Evolutionary conservation across 2,888 invertebrate species (phyloP).

Genomic region (Dichetophora obliterata): DNA sequence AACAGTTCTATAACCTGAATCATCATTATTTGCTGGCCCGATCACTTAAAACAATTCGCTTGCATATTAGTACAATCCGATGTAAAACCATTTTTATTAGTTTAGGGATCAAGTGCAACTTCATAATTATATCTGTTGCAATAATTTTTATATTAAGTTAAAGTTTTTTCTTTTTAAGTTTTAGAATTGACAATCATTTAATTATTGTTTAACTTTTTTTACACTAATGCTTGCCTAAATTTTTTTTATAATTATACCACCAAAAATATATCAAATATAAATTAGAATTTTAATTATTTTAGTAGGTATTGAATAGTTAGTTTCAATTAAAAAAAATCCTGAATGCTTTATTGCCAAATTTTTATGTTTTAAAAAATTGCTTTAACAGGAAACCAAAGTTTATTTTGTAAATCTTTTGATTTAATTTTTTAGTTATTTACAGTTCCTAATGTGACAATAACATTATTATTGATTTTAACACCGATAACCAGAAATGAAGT

Average conservation of each 20-base stretch:
- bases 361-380: not conserved
- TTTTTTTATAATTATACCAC: not conserved
- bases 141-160: too few species aligned
- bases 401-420: conserved; percentile 11
- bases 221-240: conserved; percentile 25
- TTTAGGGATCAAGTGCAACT: not conserved
- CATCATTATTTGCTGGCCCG: too few species aligned
- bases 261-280: conserved; percentile 17
- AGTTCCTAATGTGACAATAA: conserved; percentile 12
- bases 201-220: conserved; percentile 21
- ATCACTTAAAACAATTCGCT: not conserved
- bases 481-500: conserved; percentile 20
- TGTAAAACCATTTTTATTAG: not conserved
- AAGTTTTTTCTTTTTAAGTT: not conserved
- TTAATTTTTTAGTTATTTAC: not conserved
- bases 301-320: not conserved
- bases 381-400: conserved; percentile 23
- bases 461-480: not conserved
- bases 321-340: not conserved
- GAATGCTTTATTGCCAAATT: not conserved
- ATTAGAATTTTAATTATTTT: not conserved
- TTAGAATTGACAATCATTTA: not conserved
- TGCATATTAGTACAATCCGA: not conserved
- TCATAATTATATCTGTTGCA: not conserved
- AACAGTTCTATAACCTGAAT: too few species aligned